Evolutionary conservation across 2,888 invertebrate species (phyloP), one percentile per base, ranked within the genome.

Genomic region (Cecidostiba fungosa): DNA sequence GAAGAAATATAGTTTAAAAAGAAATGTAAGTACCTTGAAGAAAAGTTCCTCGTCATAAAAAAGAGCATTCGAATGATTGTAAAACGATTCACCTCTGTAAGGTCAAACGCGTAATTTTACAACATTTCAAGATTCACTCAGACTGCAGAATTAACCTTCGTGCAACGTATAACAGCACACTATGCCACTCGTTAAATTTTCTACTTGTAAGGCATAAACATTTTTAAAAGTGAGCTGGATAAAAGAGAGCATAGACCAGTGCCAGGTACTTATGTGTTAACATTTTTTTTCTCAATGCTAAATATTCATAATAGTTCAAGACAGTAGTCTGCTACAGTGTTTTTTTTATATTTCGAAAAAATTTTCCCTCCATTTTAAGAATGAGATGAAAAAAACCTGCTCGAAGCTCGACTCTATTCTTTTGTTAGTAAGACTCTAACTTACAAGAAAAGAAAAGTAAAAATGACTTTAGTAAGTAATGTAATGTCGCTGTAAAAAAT

Each of bases 201-300:
- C 47, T 76, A 47, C 36, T 82, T 88, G 89, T 90, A 91, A 91
- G 90, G 91, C 90, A 90, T 90, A 88, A 90, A 87, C 89, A 88
- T 89, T 90, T 59, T 88, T 89, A 88, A 43, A 70, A 90, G 89
- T 89, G 89, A 91, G 90, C 89, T 89, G 89, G 88, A 89, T 90
- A 88, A 90, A 89, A 91, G 91, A 92, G 91, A 92, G 92, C 91
- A 91, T 91, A 91, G 91, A 91, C 90, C 91, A 91, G 91, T 91
- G 91, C 92, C 91, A 91, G 92, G 92, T 92, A 92, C 92, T 91
- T 90, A 90, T 91, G 90, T 91, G 90, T 91, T 91, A 90, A 90
- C 90, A 90, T 91, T 91, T 89, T 89, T n/a, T 88, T 85, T 76
- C 14, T 66, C 26, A 82, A 85, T 70, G 70, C 70, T 70, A 32